These are phyloP conservation scores for Seira ritae DNA, from an alignment of 2,888 invertebrate species.

Conservation along the genomic window DNA sequence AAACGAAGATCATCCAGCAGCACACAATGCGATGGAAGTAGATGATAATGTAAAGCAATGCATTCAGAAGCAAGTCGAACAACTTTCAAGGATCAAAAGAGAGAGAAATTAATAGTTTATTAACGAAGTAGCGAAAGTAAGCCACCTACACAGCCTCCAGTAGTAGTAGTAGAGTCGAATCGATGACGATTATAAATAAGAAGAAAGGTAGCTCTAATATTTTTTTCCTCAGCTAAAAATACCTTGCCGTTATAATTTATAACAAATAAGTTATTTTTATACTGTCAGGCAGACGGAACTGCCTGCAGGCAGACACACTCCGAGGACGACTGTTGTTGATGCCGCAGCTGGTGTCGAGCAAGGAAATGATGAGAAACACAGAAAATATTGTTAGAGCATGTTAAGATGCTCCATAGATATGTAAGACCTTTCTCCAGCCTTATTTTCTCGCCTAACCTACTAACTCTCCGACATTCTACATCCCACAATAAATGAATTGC, in stretches of 20 bases:
- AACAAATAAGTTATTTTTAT: slow-evolving; percentile 16
- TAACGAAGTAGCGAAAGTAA: neutral
- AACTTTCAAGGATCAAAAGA: neutral
- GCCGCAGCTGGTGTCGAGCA: slow-evolving; percentile 6
- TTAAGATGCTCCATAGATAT: neutral
- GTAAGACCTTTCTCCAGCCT: too few species aligned
- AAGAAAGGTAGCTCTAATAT: neutral
- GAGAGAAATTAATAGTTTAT: slow-evolving; percentile 8
- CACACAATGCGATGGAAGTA: neutral
- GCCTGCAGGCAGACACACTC: slow-evolving; percentile 5
- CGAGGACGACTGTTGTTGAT: slow-evolving; percentile 10
- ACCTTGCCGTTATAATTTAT: neutral
- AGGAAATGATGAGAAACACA: neutral
- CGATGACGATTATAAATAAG: neutral
- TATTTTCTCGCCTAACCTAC: too few species aligned
- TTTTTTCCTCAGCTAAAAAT: neutral
- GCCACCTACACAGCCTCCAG: neutral
- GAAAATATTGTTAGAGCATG: neutral
- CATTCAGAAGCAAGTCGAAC: neutral
- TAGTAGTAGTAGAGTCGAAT: neutral
- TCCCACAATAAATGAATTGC: neutral
- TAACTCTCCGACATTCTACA: too few species aligned
- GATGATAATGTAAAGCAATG: neutral
- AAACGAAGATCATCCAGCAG: neutral
- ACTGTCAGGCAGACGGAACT: neutral